These are phyloP conservation scores for Lasioglossum calceatum DNA, from an alignment of 2,888 invertebrate species.

Conservation along the genomic window DNA sequence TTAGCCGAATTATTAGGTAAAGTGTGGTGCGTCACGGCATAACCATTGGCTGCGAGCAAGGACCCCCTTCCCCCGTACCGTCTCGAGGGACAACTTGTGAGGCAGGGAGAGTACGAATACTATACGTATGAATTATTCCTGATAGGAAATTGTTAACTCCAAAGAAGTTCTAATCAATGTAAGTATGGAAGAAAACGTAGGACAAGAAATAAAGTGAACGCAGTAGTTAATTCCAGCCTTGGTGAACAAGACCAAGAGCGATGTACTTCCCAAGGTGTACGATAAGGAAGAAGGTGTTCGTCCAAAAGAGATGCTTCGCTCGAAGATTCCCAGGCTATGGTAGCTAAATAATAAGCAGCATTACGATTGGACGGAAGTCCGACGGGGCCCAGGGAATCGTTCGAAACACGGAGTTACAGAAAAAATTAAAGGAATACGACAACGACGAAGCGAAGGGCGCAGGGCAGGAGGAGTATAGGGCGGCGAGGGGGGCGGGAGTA, in stretches of 20 bases:
- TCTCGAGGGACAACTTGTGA: no score
- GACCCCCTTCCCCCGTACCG: no score
- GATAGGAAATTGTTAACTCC: not conserved
- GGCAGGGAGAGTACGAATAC: not conserved
- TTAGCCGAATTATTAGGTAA: no score
- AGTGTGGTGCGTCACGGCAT: no score
- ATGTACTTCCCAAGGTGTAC: not conserved
- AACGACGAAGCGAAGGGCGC: slow-evolving; percentile 1
- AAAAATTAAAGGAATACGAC: slow-evolving; percentile 63
- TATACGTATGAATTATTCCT: not conserved
- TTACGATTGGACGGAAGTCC: slow-evolving; percentile 20
- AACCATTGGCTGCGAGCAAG: no score
- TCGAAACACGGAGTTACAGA: slow-evolving; percentile 46
- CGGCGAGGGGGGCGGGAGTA: slow-evolving; percentile 32
- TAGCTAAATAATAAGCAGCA: not conserved
- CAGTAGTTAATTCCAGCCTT: not conserved
- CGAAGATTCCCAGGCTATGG: not conserved
- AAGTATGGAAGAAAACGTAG: not conserved
- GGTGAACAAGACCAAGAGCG: not conserved
- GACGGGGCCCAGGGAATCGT: slow-evolving; percentile 30
- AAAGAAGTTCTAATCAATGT: not conserved
- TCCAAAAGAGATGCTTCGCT: not conserved
- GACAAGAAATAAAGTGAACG: not conserved
- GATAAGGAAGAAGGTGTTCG: not conserved
- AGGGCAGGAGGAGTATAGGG: slow-evolving; percentile 29